phyloP scores from a whole-genome alignment of 2,888 invertebrate genomes.

The Drosophila flavopinicola region DNA sequence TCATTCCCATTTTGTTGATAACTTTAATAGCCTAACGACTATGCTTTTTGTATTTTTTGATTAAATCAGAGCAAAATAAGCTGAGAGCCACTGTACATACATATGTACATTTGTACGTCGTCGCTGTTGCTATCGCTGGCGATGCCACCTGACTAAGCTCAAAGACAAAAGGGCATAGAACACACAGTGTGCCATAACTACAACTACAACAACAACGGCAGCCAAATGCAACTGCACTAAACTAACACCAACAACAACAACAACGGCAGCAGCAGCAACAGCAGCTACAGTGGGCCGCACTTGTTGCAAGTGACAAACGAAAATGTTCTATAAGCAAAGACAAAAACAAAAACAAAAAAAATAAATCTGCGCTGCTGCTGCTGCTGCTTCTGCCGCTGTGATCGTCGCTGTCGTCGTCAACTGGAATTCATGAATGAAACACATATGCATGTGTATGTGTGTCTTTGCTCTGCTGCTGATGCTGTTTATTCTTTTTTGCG shows the following conservation, averaged over 20 bases:
- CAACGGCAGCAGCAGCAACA: conserved; percentile 19
- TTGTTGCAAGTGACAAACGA: conserved; percentile 78
- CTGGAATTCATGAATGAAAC: conserved; percentile 78
- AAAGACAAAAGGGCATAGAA: conserved; percentile 63
- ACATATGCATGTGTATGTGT: conserved; percentile 62
- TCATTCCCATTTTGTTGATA: no score
- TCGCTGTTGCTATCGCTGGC: conserved; percentile 34
- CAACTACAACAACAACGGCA: conserved; percentile 39
- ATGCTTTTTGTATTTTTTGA: no score
- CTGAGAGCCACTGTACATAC: no score
- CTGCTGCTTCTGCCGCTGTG: conserved; percentile 15
- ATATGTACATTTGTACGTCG: no score
- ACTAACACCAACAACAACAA: conserved; percentile 28
- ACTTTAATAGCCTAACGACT: no score
- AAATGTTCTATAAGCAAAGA: conserved; percentile 50
- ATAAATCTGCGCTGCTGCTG: conserved; percentile 35
- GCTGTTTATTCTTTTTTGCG: no score
- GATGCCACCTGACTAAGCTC: conserved; percentile 49
- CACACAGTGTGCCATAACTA: conserved; percentile 28
- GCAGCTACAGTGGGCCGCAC: conserved; percentile 51
- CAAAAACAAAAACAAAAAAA: conserved; percentile 18
- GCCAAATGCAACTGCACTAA: conserved; percentile 27
- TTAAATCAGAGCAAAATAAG: no score
- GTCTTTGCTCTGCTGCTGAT: conserved; percentile 15
- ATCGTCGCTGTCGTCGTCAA: conserved; percentile 53